Percentiles rank a stretch among this genome's conserved stretches.
Evolutionary conservation across 1,140 invertebrate species (phyloP).

Genomic region (Neoseiulus cucumeris): DNA sequence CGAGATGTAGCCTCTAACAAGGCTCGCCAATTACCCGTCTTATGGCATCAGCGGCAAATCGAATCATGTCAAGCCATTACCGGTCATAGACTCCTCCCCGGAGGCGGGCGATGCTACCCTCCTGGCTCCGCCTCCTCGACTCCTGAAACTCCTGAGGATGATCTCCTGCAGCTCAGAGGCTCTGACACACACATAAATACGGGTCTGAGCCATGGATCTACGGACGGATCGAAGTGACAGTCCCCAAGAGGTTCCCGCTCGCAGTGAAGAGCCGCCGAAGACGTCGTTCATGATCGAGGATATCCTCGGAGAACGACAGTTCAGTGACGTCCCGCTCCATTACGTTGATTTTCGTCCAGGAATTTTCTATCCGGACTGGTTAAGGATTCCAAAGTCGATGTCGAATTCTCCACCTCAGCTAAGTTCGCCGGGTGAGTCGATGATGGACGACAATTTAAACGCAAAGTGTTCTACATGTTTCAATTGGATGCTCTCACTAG

Average conservation of each 20-base stretch:
- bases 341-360: not conserved
- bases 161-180: not conserved
- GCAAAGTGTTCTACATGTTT: no score
- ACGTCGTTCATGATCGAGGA: slow-evolving; percentile 10
- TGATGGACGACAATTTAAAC: no score
- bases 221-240: slow-evolving; percentile 8
- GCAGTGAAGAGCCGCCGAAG: slow-evolving; percentile 1
- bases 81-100: no score
- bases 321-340: not conserved
- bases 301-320: not conserved
- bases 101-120: no score
- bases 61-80: slow-evolving; percentile 5
- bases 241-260: not conserved
- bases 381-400: not conserved
- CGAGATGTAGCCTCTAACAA: no score
- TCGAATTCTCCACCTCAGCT: not conserved
- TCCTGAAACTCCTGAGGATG: not conserved
- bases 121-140: not conserved
- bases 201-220: not conserved
- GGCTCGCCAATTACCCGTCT: slow-evolving; percentile 7
- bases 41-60: slow-evolving; percentile 10
- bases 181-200: not conserved
- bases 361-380: slow-evolving; percentile 1
- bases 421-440: not conserved
- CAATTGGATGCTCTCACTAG: no score